Evolutionary conservation across 2,797 vertebrate genomes (phyloP).

Genomic region (Gymnodraco acuticeps): DNA sequence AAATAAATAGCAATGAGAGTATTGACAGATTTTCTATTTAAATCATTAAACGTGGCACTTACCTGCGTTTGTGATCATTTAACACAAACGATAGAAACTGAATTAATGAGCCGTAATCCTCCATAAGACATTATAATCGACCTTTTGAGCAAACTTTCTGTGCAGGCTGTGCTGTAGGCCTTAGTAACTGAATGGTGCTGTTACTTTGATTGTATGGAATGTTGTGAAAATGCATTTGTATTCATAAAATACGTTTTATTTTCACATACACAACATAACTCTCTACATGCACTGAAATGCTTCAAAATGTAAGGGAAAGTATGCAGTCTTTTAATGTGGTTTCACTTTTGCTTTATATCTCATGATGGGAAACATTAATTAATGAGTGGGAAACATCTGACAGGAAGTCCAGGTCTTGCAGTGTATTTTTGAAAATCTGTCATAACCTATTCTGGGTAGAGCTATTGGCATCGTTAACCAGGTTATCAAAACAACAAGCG

Average conservation of each 20-base stretch:
- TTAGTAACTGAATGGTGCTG: neutral
- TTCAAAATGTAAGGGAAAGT: neutral
- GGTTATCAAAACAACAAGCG: constrained; percentile 20
- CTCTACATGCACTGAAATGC: constrained; percentile 1
- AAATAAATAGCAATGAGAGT: neutral
- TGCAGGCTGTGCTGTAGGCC: neutral
- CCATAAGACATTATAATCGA: neutral
- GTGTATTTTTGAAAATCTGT: neutral
- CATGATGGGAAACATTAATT: neutral
- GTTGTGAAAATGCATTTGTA: neutral
- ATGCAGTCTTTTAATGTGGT: neutral
- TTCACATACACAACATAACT: neutral
- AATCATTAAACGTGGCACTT: neutral
- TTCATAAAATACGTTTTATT: neutral
- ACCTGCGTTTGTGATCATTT: neutral
- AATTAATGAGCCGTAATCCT: constrained; percentile 10
- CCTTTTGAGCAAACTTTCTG: neutral
- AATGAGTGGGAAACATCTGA: constrained; percentile 11
- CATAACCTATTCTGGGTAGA: neutral
- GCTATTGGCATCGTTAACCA: neutral
- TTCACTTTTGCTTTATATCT: neutral
- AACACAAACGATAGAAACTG: neutral
- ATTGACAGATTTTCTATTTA: neutral
- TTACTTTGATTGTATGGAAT: neutral
- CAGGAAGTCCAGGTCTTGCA: constrained; percentile 6